These are phyloP conservation scores for Microctenopoma stevenorrisi DNA, from an alignment of 2,797 vertebrate species.

Conservation along the genomic window DNA sequence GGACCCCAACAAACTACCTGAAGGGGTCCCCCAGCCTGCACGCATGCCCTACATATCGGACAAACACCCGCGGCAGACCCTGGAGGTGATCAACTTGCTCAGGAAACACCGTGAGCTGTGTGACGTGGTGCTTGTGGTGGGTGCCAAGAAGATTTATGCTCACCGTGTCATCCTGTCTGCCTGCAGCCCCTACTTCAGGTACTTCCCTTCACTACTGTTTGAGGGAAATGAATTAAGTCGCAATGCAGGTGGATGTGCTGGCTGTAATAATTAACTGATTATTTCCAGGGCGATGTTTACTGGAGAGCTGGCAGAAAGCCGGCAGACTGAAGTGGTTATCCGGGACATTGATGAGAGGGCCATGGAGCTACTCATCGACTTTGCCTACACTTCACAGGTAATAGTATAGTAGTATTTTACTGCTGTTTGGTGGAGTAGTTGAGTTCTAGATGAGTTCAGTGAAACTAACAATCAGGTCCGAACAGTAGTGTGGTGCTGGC, in stretches of 20 bases:
- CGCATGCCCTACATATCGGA: slow-evolving; percentile 99
- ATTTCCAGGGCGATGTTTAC: slow-evolving; percentile 94
- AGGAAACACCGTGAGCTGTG: slow-evolving; percentile 97
- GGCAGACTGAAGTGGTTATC: slow-evolving; percentile 98
- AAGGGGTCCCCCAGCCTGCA: slow-evolving; percentile 98
- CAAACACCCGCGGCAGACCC: slow-evolving; percentile 97
- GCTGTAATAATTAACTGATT: slow-evolving; percentile 3
- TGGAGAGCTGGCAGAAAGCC: slow-evolving; percentile 95
- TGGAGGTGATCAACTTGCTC: slow-evolving; percentile 98
- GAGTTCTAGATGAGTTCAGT: not conserved
- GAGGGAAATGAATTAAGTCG: not conserved
- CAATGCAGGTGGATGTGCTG: not conserved
- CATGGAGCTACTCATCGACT: slow-evolving; percentile 99
- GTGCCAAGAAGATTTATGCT: slow-evolving; percentile 97
- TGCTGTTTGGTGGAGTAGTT: not conserved
- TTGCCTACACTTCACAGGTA: slow-evolving; percentile 98
- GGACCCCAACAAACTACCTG: slow-evolving; percentile 98
- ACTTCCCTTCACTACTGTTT: not conserved
- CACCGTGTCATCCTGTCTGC: slow-evolving; percentile 97
- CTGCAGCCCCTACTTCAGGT: slow-evolving; percentile 96
- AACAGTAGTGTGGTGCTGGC: not conserved
- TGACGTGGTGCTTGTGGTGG: slow-evolving; percentile 97
- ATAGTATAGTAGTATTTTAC: not conserved
- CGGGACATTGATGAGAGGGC: slow-evolving; percentile 97
- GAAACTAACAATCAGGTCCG: not conserved